Percentiles rank a stretch among this genome's conserved stretches.
Evolutionary conservation across 2,888 invertebrate species (phyloP).

Genomic region (Acleris cristana): DNA sequence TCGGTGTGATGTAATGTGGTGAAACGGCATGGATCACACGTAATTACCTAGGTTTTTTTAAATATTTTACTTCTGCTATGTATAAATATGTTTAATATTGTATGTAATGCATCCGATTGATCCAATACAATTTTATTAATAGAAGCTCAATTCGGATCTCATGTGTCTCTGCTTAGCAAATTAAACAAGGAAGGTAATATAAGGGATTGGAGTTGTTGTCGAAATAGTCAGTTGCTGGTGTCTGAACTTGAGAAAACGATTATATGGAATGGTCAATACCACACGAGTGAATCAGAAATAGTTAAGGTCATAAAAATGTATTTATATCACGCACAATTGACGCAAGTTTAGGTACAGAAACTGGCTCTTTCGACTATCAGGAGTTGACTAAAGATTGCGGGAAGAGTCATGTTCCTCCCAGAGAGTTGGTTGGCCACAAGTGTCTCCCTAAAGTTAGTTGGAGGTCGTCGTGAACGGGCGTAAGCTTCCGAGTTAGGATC

Average conservation of each 20-base stretch:
- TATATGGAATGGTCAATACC: no score
- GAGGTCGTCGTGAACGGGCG: neutral
- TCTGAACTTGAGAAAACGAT: no score
- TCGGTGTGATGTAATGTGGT: neutral
- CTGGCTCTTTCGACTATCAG: no score
- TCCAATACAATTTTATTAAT: conserved; percentile 3
- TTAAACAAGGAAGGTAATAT: neutral
- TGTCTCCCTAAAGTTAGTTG: neutral
- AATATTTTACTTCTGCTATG: neutral
- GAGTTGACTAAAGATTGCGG: no score
- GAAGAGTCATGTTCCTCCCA: neutral
- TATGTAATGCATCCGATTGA: conserved; percentile 1
- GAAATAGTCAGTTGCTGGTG: no score
- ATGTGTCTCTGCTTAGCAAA: conserved; percentile 1
- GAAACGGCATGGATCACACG: neutral
- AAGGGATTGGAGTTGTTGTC: no score
- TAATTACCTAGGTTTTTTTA: neutral
- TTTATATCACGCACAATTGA: no score
- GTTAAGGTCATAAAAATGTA: no score
- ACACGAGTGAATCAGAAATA: no score
- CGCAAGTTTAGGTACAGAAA: neutral
- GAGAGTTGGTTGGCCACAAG: neutral
- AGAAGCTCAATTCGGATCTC: conserved; percentile 16
- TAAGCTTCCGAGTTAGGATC: neutral
- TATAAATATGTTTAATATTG: neutral